phyloP scores from a whole-genome alignment of 2,113 vertebrate genomes.

The Eurystomus gularis region DNA sequence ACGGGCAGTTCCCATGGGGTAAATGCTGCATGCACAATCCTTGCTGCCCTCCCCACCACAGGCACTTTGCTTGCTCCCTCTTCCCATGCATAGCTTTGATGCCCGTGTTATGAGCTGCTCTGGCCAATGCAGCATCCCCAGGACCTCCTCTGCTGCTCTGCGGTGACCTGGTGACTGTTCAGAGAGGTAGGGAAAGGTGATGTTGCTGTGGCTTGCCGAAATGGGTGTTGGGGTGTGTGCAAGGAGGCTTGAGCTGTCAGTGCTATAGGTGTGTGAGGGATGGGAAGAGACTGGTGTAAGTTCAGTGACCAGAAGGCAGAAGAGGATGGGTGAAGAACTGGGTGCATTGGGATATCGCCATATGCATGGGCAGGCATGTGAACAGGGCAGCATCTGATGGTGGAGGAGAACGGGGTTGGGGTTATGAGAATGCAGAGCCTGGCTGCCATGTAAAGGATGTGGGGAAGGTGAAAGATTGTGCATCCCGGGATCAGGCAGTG shows the following conservation, averaged over 20 bases:
- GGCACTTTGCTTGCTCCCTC: neutral
- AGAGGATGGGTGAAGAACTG: neutral
- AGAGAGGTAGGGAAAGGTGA: neutral
- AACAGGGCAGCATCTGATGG: neutral
- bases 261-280: neutral
- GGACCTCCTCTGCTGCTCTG: neutral
- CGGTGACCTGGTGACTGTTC: neutral
- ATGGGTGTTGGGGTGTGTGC: neutral
- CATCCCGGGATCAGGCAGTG: neutral
- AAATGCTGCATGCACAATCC: neutral
- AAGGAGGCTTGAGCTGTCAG: neutral
- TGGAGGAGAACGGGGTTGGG: neutral
- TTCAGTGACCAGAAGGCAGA: neutral
- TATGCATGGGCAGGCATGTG: rapidly evolving
- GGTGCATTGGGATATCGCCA: rapidly evolving
- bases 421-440: neutral
- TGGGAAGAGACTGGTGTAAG: neutral
- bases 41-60: neutral
- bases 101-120: rapidly evolving
- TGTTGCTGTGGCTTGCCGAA: neutral
- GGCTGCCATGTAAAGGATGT: neutral
- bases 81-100: rapidly evolving
- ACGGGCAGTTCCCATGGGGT: neutral
- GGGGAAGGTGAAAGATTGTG: neutral
- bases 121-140: neutral